These are phyloP conservation scores for Panulirus ornatus DNA, from an alignment of 1,140 invertebrate species.

Conservation along the genomic window DNA sequence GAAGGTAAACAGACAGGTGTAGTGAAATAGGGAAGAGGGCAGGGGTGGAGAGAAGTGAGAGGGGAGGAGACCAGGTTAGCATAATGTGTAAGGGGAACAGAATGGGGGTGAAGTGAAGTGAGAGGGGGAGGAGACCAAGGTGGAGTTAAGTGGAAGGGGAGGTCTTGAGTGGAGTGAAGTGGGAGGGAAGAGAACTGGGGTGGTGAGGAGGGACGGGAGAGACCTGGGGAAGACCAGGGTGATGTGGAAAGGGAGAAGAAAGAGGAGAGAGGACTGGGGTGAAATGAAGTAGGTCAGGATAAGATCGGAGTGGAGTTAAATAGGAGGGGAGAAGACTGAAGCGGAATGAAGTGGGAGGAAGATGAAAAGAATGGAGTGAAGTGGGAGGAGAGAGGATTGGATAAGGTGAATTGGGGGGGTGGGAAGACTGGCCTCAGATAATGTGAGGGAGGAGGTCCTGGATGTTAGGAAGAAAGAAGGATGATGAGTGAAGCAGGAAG, in stretches of 20 bases:
- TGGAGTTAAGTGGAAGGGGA: not conserved
- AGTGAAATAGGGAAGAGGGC: not conserved
- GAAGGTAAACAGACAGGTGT: too few species aligned
- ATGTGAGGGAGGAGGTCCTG: too few species aligned
- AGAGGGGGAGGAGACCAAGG: too few species aligned
- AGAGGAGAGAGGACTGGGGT: too few species aligned
- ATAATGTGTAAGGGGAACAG: not conserved
- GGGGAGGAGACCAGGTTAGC: not conserved
- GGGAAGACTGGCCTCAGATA: too few species aligned
- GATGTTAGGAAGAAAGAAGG: too few species aligned
- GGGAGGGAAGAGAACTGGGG: not conserved
- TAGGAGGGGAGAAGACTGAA: not conserved
- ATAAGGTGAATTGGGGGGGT: too few species aligned
- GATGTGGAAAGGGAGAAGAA: not conserved
- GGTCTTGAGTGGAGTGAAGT: not conserved
- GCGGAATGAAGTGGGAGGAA: not conserved
- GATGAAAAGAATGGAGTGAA: not conserved
- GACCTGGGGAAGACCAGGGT: not conserved
- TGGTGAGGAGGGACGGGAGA: not conserved
- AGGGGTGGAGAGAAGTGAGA: not conserved
- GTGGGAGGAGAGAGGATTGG: not conserved
- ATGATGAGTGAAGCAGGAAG: slow-evolving; percentile 1
- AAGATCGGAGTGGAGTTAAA: not conserved
- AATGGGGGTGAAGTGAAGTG: too few species aligned
- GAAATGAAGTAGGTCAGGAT: not conserved